A percentile compares a stretch with the other conserved stretches of the same genome.
Evolutionary conservation across 92 coral and sea anemone species (phyloP).

Genomic region (Umimayanthus chanpuru): DNA sequence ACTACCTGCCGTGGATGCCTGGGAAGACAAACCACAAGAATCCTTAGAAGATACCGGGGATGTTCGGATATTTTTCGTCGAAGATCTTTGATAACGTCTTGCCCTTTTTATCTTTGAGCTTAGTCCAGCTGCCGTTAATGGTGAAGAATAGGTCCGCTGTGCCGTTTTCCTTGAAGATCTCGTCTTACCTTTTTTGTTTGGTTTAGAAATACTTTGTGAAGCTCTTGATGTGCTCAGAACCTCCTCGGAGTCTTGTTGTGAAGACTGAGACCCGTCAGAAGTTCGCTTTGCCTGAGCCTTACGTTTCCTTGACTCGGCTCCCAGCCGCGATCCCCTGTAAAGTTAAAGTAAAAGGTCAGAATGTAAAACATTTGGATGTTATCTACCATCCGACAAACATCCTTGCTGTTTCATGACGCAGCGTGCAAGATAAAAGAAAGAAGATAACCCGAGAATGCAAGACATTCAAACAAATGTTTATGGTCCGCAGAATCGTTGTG

Average conservation of each 20-base stretch:
- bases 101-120: background rate
- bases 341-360: background rate
- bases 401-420: background rate
- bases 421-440: background rate
- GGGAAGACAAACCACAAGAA: constrained; percentile 5
- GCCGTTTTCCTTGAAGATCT: background rate
- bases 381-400: background rate
- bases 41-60: background rate
- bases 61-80: background rate
- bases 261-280: background rate
- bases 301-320: background rate
- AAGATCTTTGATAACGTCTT: background rate
- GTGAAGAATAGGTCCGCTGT: background rate
- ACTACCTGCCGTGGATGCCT: constrained; percentile 24
- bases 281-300: background rate
- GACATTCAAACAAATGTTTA: too few species aligned
- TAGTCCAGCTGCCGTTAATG: background rate
- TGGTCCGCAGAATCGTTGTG: too few species aligned
- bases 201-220: background rate
- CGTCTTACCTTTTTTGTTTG: background rate
- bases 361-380: too few species aligned
- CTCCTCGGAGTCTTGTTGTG: background rate
- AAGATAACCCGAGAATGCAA: background rate
- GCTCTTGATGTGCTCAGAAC: background rate
- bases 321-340: constrained; percentile 5